These are phyloP conservation scores for Pseudorhiza aurosa DNA, from an alignment of 30 jellyfish, hydroid and myxozoan species.

Conservation along the genomic window DNA sequence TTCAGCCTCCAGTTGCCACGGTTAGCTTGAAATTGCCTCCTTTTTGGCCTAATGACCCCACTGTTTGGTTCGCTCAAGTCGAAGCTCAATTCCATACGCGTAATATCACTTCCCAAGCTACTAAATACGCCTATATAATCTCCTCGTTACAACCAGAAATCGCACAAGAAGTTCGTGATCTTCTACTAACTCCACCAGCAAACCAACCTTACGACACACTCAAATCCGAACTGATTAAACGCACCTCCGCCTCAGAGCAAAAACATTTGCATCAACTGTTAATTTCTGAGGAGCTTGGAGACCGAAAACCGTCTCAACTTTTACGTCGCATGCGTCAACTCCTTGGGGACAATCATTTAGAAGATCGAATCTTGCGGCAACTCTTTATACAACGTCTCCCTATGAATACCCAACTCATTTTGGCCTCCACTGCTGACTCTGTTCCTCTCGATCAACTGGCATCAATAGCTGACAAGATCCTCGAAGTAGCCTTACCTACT, in stretches of 20 bases:
- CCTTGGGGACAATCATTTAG: constrained; percentile 18
- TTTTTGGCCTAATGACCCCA: constrained; percentile 38
- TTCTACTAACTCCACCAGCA: constrained; percentile 5
- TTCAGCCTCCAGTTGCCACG: constrained; percentile 1
- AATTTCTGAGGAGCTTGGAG: constrained; percentile 29
- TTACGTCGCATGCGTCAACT: constrained; percentile 40
- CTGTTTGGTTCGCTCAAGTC: constrained; percentile 32
- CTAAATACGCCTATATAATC: not conserved
- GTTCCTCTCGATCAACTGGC: constrained; percentile 6
- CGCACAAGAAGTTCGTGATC: constrained; percentile 26
- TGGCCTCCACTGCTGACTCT: constrained; percentile 28
- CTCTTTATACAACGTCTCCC: constrained; percentile 36
- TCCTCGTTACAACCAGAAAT: constrained; percentile 20
- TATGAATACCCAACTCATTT: constrained; percentile 15
- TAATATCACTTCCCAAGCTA: constrained; percentile 1
- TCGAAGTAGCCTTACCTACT: constrained; percentile 4
- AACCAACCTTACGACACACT: not conserved
- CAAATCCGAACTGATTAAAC: not conserved
- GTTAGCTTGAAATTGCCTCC: constrained; percentile 28
- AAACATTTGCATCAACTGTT: too few relatives aligned
- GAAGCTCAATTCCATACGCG: constrained; percentile 35
- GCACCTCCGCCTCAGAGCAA: too few relatives aligned
- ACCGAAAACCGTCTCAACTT: constrained; percentile 22
- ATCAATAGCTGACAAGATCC: too few relatives aligned
- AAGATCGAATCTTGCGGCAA: constrained; percentile 14